Evolutionary conservation across 1,140 invertebrate species (phyloP), one percentile per base, ranked within the genome.

Genomic region (Muscidifurax raptorellus): DNA sequence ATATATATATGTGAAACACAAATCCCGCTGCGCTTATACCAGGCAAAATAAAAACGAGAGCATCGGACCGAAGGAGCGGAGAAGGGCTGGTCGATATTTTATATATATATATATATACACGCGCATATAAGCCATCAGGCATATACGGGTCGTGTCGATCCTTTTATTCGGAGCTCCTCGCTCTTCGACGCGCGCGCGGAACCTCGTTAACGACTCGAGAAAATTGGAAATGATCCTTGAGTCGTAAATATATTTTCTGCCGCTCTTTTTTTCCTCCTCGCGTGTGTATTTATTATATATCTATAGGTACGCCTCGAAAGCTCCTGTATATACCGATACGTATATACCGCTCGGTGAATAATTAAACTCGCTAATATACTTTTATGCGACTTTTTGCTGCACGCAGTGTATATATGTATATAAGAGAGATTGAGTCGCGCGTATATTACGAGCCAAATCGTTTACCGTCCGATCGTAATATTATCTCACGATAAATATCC

Each of bases 161-260:
- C 72, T 36, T 75, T 75, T 75, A 36, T 75, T 36, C 30, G 52
- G 22, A n/a, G n/a, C n/a, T 4, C 52, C 22, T 0, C 2, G 47
- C 47, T 47, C 69, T 32, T 36, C 30, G 71, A 22, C 36, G 36
- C 72, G 67, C 25, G 32, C 71, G 36, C 72, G 59, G 18, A 79
- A 80, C 28, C 83, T 84, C 77, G 83, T 84, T 85, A 85, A 85
- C 84, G 52, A 77, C 84, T 85, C 79, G 74, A 85, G 84, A 82
- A 85, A 85, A 85, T 85, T 85, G 84, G 84, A 85, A 85, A 85
- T 85, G 84, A 85, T 81, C 71, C 78, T 64, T 28, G 52, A 84
- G 83, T 84, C 83, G 83, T 84, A 84, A 84, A 84, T 80, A 84
- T 76, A 84, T 80, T 84, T 84, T 76, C 83, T 66, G 32, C 32